phyloP scores from a whole-genome alignment of 2,797 vertebrate species.

The Thaleichthys pacificus region DNA sequence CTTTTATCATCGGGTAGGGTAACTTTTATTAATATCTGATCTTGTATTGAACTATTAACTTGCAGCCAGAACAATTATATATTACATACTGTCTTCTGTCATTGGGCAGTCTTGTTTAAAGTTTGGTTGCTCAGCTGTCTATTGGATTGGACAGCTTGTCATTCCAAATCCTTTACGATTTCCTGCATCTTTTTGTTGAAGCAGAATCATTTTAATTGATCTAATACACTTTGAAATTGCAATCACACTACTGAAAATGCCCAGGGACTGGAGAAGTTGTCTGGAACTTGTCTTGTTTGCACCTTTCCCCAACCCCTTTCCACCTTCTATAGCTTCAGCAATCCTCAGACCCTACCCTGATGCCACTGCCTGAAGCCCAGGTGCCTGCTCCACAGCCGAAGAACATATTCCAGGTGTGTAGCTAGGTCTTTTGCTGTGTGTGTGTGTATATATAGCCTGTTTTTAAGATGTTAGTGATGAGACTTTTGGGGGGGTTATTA shows the following conservation, averaged over 20 bases:
- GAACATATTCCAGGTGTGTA: slow-evolving; percentile 91
- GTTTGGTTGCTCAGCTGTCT: no score
- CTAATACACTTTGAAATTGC: neutral
- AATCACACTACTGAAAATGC: neutral
- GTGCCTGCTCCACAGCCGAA: slow-evolving; percentile 80
- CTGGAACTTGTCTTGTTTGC: neutral
- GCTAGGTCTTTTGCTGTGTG: neutral
- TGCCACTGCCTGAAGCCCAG: slow-evolving; percentile 77
- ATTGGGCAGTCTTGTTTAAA: neutral
- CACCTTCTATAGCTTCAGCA: slow-evolving; percentile 67
- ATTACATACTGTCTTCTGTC: neutral
- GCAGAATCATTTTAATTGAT: neutral
- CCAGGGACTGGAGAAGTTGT: slow-evolving; percentile 19
- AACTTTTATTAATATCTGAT: neutral
- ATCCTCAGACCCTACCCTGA: slow-evolving; percentile 81
- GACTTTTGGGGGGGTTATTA: no score
- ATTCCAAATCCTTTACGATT: neutral
- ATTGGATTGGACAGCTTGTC: neutral
- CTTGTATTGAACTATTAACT: neutral
- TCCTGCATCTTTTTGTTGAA: no score
- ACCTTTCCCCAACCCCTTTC: neutral
- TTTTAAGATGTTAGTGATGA: neutral
- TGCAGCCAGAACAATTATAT: neutral
- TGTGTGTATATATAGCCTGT: neutral
- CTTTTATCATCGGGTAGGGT: neutral